Conservation (phyloP, 1,140 invertebrate genomes). For the Euglossa dilemma region DNA sequence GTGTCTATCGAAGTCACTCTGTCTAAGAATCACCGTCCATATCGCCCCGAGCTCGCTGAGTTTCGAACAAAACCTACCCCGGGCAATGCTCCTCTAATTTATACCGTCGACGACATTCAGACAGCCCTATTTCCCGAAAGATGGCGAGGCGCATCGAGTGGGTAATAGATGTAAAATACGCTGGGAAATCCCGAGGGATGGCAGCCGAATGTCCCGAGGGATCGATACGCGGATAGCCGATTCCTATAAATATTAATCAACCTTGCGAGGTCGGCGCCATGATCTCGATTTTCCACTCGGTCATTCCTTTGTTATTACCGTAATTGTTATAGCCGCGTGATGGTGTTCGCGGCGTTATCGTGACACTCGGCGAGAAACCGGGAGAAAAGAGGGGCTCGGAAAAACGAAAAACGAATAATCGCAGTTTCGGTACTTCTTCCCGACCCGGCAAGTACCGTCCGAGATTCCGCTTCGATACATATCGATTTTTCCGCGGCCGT, state of each 20-base stretch:
- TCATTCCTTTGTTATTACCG: conserved; percentile 22
- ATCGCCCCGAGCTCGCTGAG: too few species aligned
- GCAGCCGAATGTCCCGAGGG: conserved; percentile 1
- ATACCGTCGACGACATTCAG: conserved; percentile 13
- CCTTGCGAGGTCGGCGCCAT: not conserved
- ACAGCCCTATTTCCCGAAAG: not conserved
- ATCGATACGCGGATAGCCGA: conserved; percentile 36
- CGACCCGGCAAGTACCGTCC: not conserved
- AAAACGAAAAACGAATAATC: not conserved
- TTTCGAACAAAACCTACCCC: too few species aligned
- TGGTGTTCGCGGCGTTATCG: not conserved
- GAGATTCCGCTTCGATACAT: conserved; percentile 16
- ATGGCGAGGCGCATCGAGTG: not conserved
- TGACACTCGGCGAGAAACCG: not conserved
- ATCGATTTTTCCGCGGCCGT: conserved; percentile 52
- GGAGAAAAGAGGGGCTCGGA: too few species aligned
- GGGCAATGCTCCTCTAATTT: not conserved
- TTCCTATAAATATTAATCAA: conserved; percentile 56
- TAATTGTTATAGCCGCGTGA: conserved; percentile 21
- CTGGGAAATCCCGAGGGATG: not conserved
- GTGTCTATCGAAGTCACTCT: too few species aligned
- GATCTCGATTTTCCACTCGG: not conserved
- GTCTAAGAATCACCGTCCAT: too few species aligned
- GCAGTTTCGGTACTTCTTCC: not conserved
- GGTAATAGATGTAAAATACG: conserved; percentile 28